Evolutionary conservation across 2,113 vertebrate species (phyloP).

Genomic region (Thinocorus orbignyianus): DNA sequence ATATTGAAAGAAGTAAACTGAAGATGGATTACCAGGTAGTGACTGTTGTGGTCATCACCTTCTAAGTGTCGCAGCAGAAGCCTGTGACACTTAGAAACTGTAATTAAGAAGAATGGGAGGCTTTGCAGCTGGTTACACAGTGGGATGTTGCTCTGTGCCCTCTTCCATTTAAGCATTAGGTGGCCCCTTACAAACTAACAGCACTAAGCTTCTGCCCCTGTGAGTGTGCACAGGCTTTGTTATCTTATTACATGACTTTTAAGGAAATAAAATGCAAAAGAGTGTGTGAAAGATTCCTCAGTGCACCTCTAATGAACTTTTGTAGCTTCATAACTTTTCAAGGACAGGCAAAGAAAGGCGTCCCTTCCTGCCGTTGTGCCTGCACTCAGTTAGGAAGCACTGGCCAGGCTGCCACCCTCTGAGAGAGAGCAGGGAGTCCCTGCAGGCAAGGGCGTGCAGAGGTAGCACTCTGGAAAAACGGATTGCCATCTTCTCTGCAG

Average conservation of each 20-base stretch:
- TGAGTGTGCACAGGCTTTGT: constrained; percentile 4
- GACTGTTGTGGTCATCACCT: neutral
- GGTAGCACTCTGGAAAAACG: neutral
- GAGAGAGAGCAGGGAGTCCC: neutral
- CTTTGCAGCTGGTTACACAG: neutral
- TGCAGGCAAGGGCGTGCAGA: neutral
- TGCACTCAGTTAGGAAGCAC: neutral
- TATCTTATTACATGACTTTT: constrained; percentile 28
- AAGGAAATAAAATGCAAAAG: constrained; percentile 23
- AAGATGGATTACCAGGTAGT: neutral
- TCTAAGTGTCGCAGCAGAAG: too few relatives aligned
- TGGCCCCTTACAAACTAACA: neutral
- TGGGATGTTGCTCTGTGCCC: neutral
- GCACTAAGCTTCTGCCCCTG: constrained; percentile 5
- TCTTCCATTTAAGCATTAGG: neutral
- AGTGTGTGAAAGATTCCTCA: neutral
- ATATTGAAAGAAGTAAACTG: neutral
- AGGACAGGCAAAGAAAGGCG: constrained; percentile 52
- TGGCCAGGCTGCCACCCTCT: neutral
- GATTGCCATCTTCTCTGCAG: too few relatives aligned
- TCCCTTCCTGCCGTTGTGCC: neutral
- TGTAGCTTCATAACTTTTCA: neutral
- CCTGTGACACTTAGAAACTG: neutral
- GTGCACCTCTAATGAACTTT: constrained; percentile 16
- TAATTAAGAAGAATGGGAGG: neutral